These are phyloP conservation scores for Ophioninae sp. DNA, from an alignment of 2,888 invertebrate species.

Conservation along the genomic window DNA sequence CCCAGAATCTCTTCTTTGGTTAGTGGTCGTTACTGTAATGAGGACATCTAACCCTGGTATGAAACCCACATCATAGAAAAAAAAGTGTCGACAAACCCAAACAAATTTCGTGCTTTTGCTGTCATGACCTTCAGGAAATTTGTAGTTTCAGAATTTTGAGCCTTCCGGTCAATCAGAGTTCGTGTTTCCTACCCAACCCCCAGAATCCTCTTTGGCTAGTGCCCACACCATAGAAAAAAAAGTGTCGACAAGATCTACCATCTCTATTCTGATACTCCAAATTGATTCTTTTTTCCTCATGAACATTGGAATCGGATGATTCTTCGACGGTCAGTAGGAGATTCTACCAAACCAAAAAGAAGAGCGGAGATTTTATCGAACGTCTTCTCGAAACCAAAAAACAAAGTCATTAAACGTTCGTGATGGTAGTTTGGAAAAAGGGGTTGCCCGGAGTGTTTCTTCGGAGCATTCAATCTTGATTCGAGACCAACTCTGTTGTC, in stretches of 20 bases:
- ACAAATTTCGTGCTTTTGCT: too few species aligned
- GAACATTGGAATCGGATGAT: not conserved
- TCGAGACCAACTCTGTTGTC: constrained; percentile 52
- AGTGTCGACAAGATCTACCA: constrained; percentile 2
- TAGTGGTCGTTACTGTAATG: too few species aligned
- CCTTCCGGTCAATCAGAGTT: too few species aligned
- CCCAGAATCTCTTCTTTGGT: too few species aligned
- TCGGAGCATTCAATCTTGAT: constrained; percentile 60
- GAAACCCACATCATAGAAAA: constrained; percentile 8
- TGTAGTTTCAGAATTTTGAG: too few species aligned
- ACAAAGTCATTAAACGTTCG: constrained; percentile 57
- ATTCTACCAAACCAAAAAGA: not conserved
- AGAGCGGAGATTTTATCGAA: not conserved
- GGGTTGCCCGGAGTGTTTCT: constrained; percentile 38
- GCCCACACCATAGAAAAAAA: not conserved
- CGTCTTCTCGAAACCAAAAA: constrained; percentile 40
- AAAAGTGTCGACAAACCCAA: too few species aligned
- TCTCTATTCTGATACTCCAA: not conserved
- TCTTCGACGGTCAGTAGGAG: constrained; percentile 1
- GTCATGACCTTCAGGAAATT: too few species aligned
- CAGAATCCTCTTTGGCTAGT: too few species aligned
- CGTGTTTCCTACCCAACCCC: too few species aligned
- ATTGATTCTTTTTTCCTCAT: not conserved
- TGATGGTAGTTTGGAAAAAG: constrained; percentile 25
- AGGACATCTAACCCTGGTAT: constrained; percentile 11